A percentile compares a stretch with the other conserved stretches of the same genome.
Evolutionary conservation across 2,888 invertebrate genomes (phyloP).

Genomic region (Ametastegia equiseti): DNA sequence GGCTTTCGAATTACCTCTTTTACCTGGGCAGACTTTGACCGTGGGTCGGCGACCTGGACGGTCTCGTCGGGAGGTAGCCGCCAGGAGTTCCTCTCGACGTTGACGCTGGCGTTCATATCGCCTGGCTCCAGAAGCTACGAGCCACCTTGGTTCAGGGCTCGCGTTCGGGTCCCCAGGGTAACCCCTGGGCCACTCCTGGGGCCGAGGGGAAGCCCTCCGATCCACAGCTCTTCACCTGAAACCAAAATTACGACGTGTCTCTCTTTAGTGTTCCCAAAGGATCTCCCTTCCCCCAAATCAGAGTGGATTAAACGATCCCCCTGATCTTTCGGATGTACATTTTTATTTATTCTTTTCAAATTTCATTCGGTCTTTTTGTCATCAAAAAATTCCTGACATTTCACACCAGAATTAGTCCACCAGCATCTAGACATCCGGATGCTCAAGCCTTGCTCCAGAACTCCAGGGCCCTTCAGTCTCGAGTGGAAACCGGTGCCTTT

Average conservation of each 20-base stretch:
- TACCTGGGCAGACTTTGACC: slow-evolving; percentile 86
- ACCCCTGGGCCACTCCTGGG: slow-evolving; percentile 75
- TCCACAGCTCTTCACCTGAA: slow-evolving; percentile 68
- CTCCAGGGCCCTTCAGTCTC: slow-evolving; percentile 18
- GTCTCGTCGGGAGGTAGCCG: slow-evolving; percentile 95
- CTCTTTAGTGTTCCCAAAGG: not conserved
- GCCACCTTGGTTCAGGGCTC: slow-evolving; percentile 63
- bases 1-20: slow-evolving; percentile 70
- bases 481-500: slow-evolving; percentile 7
- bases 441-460: slow-evolving; percentile 21
- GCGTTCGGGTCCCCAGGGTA: slow-evolving; percentile 66
- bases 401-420: not conserved
- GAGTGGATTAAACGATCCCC: not conserved
- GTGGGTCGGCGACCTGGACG: slow-evolving; percentile 92
- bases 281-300: not conserved
- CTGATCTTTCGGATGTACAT: not conserved
- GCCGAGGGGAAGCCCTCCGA: slow-evolving; percentile 71
- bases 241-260: slow-evolving; percentile 46
- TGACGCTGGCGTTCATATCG: slow-evolving; percentile 94
- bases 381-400: not conserved
- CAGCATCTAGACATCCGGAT: not conserved
- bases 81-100: slow-evolving; percentile 93
- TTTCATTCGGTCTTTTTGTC: not conserved
- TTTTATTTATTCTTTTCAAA: not conserved
- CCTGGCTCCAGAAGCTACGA: slow-evolving; percentile 73